Percentiles rank a stretch among this genome's conserved stretches.
These are phyloP conservation scores for Pristiophorus japonicus DNA, from an alignment of 2,113 vertebrate species.

Conservation along the genomic window DNA sequence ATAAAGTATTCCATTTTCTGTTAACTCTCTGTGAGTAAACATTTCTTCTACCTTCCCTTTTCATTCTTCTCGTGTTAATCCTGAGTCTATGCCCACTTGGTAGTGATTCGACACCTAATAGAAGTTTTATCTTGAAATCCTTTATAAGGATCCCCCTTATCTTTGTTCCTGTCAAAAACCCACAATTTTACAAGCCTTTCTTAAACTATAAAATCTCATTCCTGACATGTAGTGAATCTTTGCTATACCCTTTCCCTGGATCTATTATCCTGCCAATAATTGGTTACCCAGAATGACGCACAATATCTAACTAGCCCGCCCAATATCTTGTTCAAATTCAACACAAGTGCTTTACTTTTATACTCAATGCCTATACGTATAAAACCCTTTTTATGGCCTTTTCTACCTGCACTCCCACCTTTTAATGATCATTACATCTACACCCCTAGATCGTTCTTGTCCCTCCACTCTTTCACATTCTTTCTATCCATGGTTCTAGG, in stretches of 20 bases:
- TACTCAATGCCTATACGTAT: neutral
- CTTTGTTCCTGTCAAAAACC: neutral
- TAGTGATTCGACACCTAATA: neutral
- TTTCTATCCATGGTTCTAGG: neutral
- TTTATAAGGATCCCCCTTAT: neutral
- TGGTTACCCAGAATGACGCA: neutral
- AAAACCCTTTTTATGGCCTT: neutral
- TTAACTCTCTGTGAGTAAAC: neutral
- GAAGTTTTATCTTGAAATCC: neutral
- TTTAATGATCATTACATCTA: neutral
- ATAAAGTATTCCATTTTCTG: neutral
- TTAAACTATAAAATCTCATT: neutral
- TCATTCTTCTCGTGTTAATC: neutral
- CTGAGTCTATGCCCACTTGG: too few relatives aligned
- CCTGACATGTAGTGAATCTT: neutral
- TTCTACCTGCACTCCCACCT: neutral
- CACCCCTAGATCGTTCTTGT: neutral
- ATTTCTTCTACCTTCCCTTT: neutral
- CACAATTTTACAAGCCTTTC: neutral
- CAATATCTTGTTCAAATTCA: neutral
- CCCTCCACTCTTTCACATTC: neutral
- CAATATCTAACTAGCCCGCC: neutral
- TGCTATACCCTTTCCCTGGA: neutral
- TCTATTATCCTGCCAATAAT: neutral
- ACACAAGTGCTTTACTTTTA: neutral